Conservation (phyloP, 2,797 vertebrate genomes). For the Lutjanus argentimaculatus region DNA sequence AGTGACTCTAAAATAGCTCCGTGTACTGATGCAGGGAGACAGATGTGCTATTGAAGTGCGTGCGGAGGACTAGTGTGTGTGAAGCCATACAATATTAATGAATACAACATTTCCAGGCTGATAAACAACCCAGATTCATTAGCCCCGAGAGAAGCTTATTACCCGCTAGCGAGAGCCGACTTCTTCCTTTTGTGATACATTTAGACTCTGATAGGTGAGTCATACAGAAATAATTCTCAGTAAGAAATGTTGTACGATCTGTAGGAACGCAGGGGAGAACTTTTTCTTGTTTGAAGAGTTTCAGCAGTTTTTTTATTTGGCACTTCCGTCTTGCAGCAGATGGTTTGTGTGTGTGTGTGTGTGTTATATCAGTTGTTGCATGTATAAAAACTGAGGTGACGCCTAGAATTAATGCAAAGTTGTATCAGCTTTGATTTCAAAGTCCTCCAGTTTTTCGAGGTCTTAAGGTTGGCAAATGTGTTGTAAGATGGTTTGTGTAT, state of each 20-base stretch:
- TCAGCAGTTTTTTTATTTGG: conserved; percentile 31
- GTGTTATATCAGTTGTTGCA: conserved; percentile 33
- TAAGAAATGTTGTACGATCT: conserved; percentile 10
- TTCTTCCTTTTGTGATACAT: conserved; percentile 58
- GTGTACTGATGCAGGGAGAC: conserved; percentile 48
- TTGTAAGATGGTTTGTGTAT: no score
- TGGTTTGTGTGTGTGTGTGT: conserved; percentile 10
- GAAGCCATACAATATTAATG: conserved; percentile 77
- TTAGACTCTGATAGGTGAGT: conserved; percentile 64
- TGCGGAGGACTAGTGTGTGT: conserved; percentile 45
- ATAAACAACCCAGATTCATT: conserved; percentile 77
- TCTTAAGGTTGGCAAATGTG: no score
- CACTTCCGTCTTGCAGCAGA: conserved; percentile 29
- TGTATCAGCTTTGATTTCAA: conserved; percentile 1
- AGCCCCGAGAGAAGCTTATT: conserved; percentile 60
- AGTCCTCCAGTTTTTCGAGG: no score
- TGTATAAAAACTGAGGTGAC: conserved; percentile 37
- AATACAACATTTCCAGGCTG: conserved; percentile 68
- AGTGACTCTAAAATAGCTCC: conserved; percentile 42
- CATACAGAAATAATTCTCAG: conserved; percentile 44
- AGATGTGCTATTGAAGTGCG: conserved; percentile 59
- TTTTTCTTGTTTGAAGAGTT: conserved; percentile 54
- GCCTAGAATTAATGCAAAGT: conserved; percentile 24
- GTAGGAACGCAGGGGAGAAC: conserved; percentile 12
- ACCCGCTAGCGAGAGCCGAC: conserved; percentile 38